These are phyloP conservation scores for Nilaparvata lugens DNA, from an alignment of 1,140 invertebrate genomes.

Conservation along the genomic window DNA sequence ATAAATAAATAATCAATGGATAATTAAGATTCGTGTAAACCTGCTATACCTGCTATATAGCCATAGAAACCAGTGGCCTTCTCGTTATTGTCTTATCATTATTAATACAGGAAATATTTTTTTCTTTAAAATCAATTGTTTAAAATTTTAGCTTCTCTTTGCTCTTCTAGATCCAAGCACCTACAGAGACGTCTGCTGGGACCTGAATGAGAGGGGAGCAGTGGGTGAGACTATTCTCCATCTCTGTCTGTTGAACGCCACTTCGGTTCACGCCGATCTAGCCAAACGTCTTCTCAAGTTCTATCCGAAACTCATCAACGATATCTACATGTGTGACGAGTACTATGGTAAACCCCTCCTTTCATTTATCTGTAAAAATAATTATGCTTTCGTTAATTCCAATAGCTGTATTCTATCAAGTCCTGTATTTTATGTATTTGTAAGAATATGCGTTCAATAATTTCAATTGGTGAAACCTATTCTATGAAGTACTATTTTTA, in stretches of 20 bases:
- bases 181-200: constrained; percentile 87
- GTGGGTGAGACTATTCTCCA: constrained; percentile 94
- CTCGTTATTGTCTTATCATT: too few relatives aligned
- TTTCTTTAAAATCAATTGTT: background rate
- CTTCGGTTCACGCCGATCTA: constrained; percentile 82
- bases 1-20: too few relatives aligned
- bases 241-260: constrained; percentile 84
- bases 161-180: constrained; percentile 44
- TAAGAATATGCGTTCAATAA: too few relatives aligned
- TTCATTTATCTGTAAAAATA: too few relatives aligned
- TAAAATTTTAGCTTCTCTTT: background rate
- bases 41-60: too few relatives aligned
- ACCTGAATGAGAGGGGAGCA: constrained; percentile 81
- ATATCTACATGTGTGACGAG: constrained; percentile 92
- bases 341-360: constrained; percentile 94
- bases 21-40: too few relatives aligned
- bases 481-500: too few relatives aligned
- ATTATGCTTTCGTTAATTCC: too few relatives aligned
- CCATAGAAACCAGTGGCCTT: too few relatives aligned
- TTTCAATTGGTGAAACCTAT: too few relatives aligned
- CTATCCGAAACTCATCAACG: constrained; percentile 92
- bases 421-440: background rate
- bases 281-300: constrained; percentile 83
- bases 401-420: background rate
- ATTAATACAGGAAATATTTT: too few relatives aligned